Conservation (phyloP, 2,113 vertebrate species). For the Pachypanchax playfairii region DNA sequence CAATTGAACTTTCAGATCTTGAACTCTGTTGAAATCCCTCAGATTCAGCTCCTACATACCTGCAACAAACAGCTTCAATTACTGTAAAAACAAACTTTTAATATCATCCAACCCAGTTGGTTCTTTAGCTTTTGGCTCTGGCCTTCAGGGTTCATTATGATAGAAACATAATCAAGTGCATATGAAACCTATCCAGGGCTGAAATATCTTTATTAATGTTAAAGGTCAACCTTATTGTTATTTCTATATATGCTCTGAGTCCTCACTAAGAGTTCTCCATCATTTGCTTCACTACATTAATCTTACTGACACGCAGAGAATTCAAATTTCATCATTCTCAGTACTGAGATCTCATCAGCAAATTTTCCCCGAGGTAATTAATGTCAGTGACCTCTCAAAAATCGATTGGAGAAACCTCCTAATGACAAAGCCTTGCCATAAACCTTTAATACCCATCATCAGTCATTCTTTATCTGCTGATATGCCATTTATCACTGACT, state of each 20-base stretch:
- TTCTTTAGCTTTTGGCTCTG: too few relatives aligned
- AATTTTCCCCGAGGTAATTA: conserved; percentile 57
- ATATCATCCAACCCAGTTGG: too few relatives aligned
- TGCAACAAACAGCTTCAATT: too few relatives aligned
- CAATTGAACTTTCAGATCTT: too few relatives aligned
- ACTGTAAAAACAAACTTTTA: too few relatives aligned
- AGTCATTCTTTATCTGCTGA: conserved; percentile 60
- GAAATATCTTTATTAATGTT: conserved; percentile 35
- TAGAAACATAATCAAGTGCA: conserved; percentile 25
- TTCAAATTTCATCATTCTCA: conserved; percentile 49
- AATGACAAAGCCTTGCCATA: conserved; percentile 52
- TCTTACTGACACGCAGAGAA: conserved; percentile 41
- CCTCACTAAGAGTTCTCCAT: conserved; percentile 10
- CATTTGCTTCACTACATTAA: conserved; percentile 25
- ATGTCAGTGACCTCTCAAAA: conserved; percentile 54
- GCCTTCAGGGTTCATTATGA: too few relatives aligned
- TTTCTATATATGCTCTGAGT: conserved; percentile 18
- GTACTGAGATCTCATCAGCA: conserved; percentile 53
- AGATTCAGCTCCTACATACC: too few relatives aligned
- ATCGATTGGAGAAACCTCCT: conserved; percentile 64
- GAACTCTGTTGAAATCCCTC: too few relatives aligned
- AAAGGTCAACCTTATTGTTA: conserved; percentile 48
- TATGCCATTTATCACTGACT: conserved; percentile 53
- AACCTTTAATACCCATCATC: conserved; percentile 63
- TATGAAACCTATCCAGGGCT: conserved; percentile 11